phyloP scores from a whole-genome alignment of 2,888 invertebrate species.

The Drosophila gaucha region DNA sequence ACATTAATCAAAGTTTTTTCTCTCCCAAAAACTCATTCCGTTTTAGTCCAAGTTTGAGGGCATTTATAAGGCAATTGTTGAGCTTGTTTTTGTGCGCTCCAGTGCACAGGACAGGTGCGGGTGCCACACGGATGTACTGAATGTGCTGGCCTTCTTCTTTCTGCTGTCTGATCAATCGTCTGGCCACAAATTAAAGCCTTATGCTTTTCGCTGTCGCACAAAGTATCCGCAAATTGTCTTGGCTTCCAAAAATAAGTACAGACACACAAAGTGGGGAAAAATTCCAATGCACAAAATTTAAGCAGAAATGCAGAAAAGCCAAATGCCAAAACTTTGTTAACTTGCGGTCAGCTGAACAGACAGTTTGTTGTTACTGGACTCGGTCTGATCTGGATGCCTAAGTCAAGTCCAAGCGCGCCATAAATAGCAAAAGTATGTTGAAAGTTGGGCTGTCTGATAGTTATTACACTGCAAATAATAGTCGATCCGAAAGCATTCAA shows the following conservation, averaged over 20 bases:
- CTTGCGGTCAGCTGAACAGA: constrained; percentile 58
- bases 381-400: constrained; percentile 28
- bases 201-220: constrained; percentile 38
- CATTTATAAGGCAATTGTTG: constrained; percentile 78
- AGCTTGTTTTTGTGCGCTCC: constrained; percentile 57
- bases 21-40: constrained; percentile 38
- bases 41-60: constrained; percentile 65
- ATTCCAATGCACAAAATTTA: constrained; percentile 50
- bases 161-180: constrained; percentile 15
- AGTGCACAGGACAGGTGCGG: constrained; percentile 64
- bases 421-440: constrained; percentile 55
- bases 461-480: constrained; percentile 47
- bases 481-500: too few species aligned
- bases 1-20: constrained; percentile 77
- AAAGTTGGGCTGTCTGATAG: constrained; percentile 63
- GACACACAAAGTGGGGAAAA: constrained; percentile 5
- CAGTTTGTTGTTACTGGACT: constrained; percentile 34
- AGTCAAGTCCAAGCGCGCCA: constrained; percentile 58
- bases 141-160: constrained; percentile 15
- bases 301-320: constrained; percentile 44
- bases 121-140: constrained; percentile 12
- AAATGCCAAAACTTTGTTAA: constrained; percentile 60
- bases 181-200: constrained; percentile 31
- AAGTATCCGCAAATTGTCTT: constrained; percentile 56
- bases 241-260: constrained; percentile 21